Percentiles rank a stretch among this genome's conserved stretches.
phyloP scores from a whole-genome alignment of 2,797 vertebrate genomes.

The Galagoides demidoff region DNA sequence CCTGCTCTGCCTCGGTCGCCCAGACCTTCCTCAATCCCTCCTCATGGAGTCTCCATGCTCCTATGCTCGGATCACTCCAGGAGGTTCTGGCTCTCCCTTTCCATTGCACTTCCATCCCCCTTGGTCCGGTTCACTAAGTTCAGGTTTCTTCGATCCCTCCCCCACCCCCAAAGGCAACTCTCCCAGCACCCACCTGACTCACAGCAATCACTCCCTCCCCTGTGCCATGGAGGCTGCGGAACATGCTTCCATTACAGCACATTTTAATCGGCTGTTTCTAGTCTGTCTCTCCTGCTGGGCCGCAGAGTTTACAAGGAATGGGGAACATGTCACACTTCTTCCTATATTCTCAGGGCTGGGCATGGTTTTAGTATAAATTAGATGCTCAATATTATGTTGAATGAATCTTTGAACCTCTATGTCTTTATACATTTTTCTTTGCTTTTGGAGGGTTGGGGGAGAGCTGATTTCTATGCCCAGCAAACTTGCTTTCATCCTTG shows the following conservation, averaged over 20 bases:
- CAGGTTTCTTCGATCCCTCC: neutral
- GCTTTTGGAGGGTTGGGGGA: neutral
- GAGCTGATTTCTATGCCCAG: neutral
- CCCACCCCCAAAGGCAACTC: neutral
- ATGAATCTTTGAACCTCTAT: neutral
- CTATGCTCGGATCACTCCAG: neutral
- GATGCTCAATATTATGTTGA: neutral
- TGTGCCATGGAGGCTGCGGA: fast-evolving
- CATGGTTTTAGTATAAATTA: neutral
- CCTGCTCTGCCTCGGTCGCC: neutral
- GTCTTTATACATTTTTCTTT: neutral
- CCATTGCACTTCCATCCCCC: fast-evolving
- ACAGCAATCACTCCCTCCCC: no score
- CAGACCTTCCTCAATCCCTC: neutral
- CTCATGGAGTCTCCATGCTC: neutral
- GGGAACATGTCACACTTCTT: neutral
- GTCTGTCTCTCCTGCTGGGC: neutral
- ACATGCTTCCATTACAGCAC: fast-evolving
- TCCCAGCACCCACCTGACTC: no score
- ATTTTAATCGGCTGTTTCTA: no score
- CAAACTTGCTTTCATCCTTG: neutral
- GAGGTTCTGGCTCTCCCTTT: neutral
- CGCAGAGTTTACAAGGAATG: fast-evolving
- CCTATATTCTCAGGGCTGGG: neutral
- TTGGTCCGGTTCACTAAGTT: neutral